Conservation (phyloP, 2,113 vertebrate genomes). For the Etheostoma cragini region DNA sequence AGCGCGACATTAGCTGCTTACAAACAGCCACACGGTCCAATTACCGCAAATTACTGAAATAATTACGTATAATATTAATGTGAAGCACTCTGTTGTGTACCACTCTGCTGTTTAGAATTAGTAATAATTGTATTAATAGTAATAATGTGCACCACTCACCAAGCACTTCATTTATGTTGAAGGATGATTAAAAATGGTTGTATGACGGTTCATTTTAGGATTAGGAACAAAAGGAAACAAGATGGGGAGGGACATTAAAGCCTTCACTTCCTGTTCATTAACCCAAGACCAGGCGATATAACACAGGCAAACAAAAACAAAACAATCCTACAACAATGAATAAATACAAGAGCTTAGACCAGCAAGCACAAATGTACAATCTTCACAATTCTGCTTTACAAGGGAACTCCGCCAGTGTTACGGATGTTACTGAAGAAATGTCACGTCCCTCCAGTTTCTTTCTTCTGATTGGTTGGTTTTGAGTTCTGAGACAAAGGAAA, state of each 20-base stretch:
- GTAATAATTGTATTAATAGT: constrained; percentile 11
- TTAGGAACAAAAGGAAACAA: constrained; percentile 3
- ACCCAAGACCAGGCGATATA: constrained; percentile 33
- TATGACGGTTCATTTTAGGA: neutral
- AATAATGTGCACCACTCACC: neutral
- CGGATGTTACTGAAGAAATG: neutral
- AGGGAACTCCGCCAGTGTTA: constrained; percentile 32
- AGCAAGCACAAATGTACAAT: constrained; percentile 67
- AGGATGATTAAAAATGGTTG: constrained; percentile 6
- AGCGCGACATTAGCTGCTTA: constrained; percentile 5
- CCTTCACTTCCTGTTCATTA: constrained; percentile 3
- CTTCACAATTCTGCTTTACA: constrained; percentile 56
- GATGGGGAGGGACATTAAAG: constrained; percentile 1
- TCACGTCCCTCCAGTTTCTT: neutral
- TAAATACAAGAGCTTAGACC: constrained; percentile 63
- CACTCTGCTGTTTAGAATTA: too few species aligned
- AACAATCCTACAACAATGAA: constrained; percentile 56
- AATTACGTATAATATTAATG: too few species aligned
- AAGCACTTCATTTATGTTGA: constrained; percentile 19
- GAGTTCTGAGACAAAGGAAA: constrained; percentile 47
- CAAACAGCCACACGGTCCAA: constrained; percentile 7
- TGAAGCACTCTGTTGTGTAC: too few species aligned
- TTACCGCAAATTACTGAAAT: neutral
- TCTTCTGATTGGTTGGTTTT: constrained; percentile 41
- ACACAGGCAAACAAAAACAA: constrained; percentile 33